phyloP scores from a whole-genome alignment of 2,113 vertebrate genomes.

The Tapirus terrestris region DNA sequence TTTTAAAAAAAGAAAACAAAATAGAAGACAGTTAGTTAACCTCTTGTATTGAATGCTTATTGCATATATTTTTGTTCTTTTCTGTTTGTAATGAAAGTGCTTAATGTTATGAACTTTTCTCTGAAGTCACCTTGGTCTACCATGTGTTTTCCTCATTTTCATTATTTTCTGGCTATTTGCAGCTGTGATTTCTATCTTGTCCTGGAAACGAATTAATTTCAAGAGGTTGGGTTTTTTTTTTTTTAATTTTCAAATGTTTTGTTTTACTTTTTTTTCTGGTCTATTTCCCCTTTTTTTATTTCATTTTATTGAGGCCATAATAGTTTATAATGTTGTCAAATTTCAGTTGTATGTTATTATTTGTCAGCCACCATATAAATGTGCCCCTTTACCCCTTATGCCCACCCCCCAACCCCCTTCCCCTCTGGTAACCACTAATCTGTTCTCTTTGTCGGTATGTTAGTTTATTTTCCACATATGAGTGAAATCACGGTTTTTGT shows the following conservation, averaged over 20 bases:
- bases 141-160: slow-evolving; percentile 4
- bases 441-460: no score
- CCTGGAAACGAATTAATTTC: neutral
- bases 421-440: no score
- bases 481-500: no score
- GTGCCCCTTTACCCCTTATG: no score
- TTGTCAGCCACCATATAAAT: no score
- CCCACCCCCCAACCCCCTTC: no score
- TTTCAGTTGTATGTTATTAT: no score
- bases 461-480: no score
- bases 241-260: neutral
- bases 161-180: neutral
- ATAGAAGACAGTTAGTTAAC: neutral
- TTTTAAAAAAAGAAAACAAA: neutral
- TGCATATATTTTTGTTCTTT: neutral
- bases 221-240: neutral
- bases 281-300: no score
- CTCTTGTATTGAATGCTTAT: neutral
- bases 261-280: neutral
- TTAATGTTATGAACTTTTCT: neutral
- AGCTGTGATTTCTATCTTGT: neutral
- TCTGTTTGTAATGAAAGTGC: neutral
- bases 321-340: no score
- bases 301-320: no score
- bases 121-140: neutral